These are phyloP conservation scores for Notocelia uddmanniana DNA, from an alignment of 2,888 invertebrate genomes.

Conservation along the genomic window DNA sequence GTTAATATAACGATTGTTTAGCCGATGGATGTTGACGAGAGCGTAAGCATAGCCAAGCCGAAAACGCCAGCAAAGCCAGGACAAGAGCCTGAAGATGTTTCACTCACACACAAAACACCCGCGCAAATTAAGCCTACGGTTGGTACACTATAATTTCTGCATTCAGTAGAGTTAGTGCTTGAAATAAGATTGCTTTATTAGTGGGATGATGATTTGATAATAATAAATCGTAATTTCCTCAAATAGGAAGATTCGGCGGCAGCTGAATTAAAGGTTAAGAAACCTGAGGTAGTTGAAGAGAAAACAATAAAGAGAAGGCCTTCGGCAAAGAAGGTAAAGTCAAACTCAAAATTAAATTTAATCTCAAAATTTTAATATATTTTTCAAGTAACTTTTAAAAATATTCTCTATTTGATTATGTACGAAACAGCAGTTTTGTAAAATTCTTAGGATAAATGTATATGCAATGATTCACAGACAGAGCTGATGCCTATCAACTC, in stretches of 20 bases:
- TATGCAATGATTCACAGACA: constrained; percentile 66
- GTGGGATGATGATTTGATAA: background rate
- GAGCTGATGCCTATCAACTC: constrained; percentile 59
- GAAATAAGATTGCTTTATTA: constrained; percentile 18
- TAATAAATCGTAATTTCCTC: constrained; percentile 14
- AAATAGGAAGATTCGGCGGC: constrained; percentile 76
- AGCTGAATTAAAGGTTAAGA: constrained; percentile 80
- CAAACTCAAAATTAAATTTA: background rate
- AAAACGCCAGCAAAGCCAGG: constrained; percentile 74
- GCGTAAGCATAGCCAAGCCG: constrained; percentile 73
- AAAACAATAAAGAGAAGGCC: constrained; percentile 76
- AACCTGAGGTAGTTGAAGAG: constrained; percentile 79
- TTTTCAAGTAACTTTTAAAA: background rate
- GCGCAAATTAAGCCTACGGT: constrained; percentile 80
- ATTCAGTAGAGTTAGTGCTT: constrained; percentile 9
- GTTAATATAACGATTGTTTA: constrained; percentile 55
- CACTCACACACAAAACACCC: constrained; percentile 81
- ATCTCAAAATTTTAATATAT: constrained; percentile 10
- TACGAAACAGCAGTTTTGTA: background rate
- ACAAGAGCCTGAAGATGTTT: constrained; percentile 77
- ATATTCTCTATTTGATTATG: background rate
- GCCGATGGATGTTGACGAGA: constrained; percentile 83
- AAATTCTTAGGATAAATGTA: constrained; percentile 6
- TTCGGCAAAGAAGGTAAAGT: constrained; percentile 72
- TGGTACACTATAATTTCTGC: constrained; percentile 57